A percentile compares a stretch with the other conserved stretches of the same genome.
phyloP scores from a whole-genome alignment of 1,140 invertebrate species.

The Pseudachorutes palmiensis region DNA sequence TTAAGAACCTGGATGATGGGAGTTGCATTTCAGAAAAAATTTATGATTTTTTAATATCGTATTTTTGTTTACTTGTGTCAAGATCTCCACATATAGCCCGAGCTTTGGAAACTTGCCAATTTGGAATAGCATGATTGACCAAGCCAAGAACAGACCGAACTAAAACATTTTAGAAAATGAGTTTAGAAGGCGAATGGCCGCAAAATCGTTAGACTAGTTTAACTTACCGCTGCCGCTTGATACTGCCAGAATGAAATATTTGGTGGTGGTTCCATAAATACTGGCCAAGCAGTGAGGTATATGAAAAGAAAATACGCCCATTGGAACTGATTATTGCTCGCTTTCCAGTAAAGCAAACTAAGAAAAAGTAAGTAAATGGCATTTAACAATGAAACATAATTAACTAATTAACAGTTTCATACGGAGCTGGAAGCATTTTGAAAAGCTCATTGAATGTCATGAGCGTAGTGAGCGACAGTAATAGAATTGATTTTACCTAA shows the following conservation, averaged over 20 bases:
- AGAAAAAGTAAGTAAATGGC: too few species aligned
- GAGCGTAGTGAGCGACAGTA: constrained; percentile 30
- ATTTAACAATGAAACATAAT: constrained; percentile 10
- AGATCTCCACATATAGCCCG: constrained; percentile 76
- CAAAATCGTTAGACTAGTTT: constrained; percentile 1
- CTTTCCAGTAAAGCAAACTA: constrained; percentile 14
- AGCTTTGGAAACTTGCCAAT: constrained; percentile 74
- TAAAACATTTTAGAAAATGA: too few species aligned
- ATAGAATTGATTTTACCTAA: constrained; percentile 35
- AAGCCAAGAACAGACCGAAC: constrained; percentile 63
- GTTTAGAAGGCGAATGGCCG: too few species aligned
- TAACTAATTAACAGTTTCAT: constrained; percentile 19
- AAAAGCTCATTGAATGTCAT: constrained; percentile 37
- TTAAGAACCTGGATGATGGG: constrained; percentile 45
- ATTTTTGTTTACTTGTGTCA: constrained; percentile 54
- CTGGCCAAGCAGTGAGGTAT: constrained; percentile 36
- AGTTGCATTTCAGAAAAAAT: constrained; percentile 1
- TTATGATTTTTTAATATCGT: constrained; percentile 1
- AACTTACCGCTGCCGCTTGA: constrained; percentile 36
- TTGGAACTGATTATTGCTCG: constrained; percentile 28
- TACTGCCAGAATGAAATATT: constrained; percentile 38
- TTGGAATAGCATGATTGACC: constrained; percentile 72
- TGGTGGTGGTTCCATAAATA: constrained; percentile 33
- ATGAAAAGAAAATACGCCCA: constrained; percentile 37
- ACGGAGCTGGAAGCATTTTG: constrained; percentile 37